These are phyloP conservation scores for Oceanites oceanicus DNA, from an alignment of 2,113 vertebrate species.

Conservation along the genomic window DNA sequence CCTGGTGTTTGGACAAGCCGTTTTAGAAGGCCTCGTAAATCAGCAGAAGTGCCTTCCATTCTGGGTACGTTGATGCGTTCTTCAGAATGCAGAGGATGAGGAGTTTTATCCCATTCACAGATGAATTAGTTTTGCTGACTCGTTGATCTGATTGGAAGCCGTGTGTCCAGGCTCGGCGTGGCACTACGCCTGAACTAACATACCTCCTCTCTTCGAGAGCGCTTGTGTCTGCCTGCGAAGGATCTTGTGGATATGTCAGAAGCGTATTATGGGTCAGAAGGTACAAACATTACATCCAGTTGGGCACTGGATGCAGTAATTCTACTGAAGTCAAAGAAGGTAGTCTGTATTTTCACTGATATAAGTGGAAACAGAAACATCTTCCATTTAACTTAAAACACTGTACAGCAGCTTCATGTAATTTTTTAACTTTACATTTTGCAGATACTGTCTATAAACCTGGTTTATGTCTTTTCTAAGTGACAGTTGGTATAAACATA, in stretches of 20 bases:
- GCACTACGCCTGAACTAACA: background rate
- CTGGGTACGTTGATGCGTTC: rapidly evolving
- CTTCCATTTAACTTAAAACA: background rate
- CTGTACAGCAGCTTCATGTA: background rate
- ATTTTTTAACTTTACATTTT: conserved; percentile 21
- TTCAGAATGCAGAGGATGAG: background rate
- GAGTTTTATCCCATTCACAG: background rate
- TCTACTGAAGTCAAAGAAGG: background rate
- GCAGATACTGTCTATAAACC: conserved; percentile 22
- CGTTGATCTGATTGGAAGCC: background rate
- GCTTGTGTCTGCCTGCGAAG: background rate
- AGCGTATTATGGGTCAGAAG: background rate
- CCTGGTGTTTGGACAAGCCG: background rate
- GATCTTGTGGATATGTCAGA: background rate
- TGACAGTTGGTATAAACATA: conserved; percentile 33
- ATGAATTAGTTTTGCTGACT: background rate
- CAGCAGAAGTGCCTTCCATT: background rate
- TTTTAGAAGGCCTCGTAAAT: background rate
- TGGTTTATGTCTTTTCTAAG: conserved; percentile 1
- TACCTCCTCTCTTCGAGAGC: background rate
- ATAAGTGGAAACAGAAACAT: background rate
- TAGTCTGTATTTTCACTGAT: background rate
- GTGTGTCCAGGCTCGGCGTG: background rate
- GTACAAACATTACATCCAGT: background rate
- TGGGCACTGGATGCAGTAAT: background rate